Evolutionary conservation across 2,888 invertebrate genomes (phyloP).

Genomic region (Melolontha melolontha): DNA sequence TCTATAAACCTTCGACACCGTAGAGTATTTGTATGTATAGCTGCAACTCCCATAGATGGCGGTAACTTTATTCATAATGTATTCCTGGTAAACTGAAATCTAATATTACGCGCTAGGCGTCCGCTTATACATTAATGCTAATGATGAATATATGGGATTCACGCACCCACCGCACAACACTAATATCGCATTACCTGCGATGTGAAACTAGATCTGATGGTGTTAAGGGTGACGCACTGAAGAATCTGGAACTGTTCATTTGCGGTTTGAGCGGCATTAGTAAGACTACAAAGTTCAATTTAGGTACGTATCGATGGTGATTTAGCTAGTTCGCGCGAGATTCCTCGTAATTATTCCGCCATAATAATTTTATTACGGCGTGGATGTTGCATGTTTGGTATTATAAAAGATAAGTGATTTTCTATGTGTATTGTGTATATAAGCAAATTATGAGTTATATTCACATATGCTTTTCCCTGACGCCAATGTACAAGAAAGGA

Average conservation of each 20-base stretch:
- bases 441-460: slow-evolving; percentile 14
- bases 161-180: slow-evolving; percentile 48
- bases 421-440: slow-evolving; percentile 8
- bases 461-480: background rate
- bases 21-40: too few species aligned
- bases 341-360: slow-evolving; percentile 21
- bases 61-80: slow-evolving; percentile 37
- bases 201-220: slow-evolving; percentile 30
- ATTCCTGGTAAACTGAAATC: slow-evolving; percentile 44
- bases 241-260: slow-evolving; percentile 31
- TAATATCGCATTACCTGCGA: slow-evolving; percentile 52
- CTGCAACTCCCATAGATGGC: too few species aligned
- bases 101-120: slow-evolving; percentile 38
- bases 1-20: too few species aligned
- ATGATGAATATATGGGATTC: slow-evolving; percentile 46
- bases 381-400: slow-evolving; percentile 10
- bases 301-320: slow-evolving; percentile 28
- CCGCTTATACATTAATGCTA: slow-evolving; percentile 47
- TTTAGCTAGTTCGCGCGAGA: slow-evolving; percentile 20
- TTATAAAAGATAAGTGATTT: slow-evolving; percentile 26
- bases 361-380: slow-evolving; percentile 20
- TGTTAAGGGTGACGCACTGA: slow-evolving; percentile 22
- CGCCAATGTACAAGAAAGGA: too few species aligned
- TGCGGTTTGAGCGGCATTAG: slow-evolving; percentile 20
- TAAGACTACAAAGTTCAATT: slow-evolving; percentile 32